Percentiles rank a stretch among this genome's conserved stretches.
Conservation (phyloP, 1,140 invertebrate genomes). For the fruit fly (Drosophila melanogaster) region DNA sequence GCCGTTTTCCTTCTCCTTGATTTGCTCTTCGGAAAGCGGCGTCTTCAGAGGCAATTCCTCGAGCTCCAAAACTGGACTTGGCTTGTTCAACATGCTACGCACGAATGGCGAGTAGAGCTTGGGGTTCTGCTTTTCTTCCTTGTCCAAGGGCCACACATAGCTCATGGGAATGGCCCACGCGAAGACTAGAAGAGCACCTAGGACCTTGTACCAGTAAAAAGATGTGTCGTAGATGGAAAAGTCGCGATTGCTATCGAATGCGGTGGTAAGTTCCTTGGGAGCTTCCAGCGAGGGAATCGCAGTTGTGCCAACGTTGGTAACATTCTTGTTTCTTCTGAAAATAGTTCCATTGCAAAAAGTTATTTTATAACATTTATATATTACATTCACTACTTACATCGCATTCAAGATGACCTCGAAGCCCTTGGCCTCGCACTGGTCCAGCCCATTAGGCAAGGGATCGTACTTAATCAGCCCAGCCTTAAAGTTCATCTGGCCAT, state of each 20-base stretch:
- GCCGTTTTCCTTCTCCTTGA: slow-evolving; percentile 23
- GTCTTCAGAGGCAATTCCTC: slow-evolving; percentile 66
- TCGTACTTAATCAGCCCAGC: slow-evolving; percentile 85
- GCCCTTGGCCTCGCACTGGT: slow-evolving; percentile 86
- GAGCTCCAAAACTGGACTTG: slow-evolving; percentile 32
- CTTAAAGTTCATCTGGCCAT: slow-evolving; percentile 89
- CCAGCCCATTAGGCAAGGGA: slow-evolving; percentile 86
- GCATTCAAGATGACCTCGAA: slow-evolving; percentile 53
- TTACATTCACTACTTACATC: slow-evolving; percentile 63
- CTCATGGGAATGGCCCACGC: slow-evolving; percentile 86
- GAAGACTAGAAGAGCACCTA: slow-evolving; percentile 87
- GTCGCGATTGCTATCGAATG: slow-evolving; percentile 70
- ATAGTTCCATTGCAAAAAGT: not conserved
- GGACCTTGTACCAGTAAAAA: slow-evolving; percentile 87
- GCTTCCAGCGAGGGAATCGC: slow-evolving; percentile 5
- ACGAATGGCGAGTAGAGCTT: slow-evolving; percentile 72
- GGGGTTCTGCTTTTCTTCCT: slow-evolving; percentile 63
- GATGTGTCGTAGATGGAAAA: slow-evolving; percentile 87
- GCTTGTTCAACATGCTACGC: slow-evolving; percentile 37
- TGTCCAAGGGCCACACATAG: slow-evolving; percentile 69
- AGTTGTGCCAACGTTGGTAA: slow-evolving; percentile 6
- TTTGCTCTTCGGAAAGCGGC: slow-evolving; percentile 27
- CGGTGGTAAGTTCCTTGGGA: slow-evolving; percentile 51
- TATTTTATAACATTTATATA: fast-evolving
- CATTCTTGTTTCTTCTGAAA: slow-evolving; percentile 29